Percentiles rank a stretch among this genome's conserved stretches.
Evolutionary conservation across 2,113 vertebrate genomes (phyloP).

Genomic region (Azemiops feae): DNA sequence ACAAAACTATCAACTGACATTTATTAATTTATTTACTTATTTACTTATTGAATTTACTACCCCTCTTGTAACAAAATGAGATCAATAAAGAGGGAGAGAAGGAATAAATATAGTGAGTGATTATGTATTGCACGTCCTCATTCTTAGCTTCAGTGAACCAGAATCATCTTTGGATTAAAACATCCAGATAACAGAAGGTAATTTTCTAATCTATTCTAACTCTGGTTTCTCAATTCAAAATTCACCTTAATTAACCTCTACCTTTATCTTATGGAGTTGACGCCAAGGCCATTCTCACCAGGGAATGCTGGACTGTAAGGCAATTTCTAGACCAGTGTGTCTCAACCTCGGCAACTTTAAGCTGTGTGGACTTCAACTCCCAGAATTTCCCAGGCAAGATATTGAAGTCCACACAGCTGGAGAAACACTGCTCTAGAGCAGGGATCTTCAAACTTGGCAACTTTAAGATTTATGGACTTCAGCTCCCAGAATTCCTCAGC

Average conservation of each 20-base stretch:
- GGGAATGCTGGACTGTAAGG: slow-evolving; percentile 23
- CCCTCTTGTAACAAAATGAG: neutral
- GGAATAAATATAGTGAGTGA: neutral
- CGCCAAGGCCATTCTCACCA: neutral
- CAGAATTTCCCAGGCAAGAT: neutral
- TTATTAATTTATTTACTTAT: neutral
- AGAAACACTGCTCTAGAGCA: no score
- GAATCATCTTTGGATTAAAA: neutral
- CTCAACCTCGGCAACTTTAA: neutral
- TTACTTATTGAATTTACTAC: neutral
- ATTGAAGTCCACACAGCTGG: no score
- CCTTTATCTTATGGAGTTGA: slow-evolving; percentile 12
- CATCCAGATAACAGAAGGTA: neutral
- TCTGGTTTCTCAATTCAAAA: neutral
- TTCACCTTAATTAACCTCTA: neutral
- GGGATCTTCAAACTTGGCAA: no score
- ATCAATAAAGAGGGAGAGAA: neutral
- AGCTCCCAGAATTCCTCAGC: no score
- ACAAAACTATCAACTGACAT: neutral
- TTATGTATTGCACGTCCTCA: neutral
- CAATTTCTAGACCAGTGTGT: neutral
- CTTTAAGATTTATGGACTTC: no score
- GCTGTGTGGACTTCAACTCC: neutral
- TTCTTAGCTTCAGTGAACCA: neutral
- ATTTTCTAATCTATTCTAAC: neutral